Evolutionary conservation across 2,113 vertebrate species (phyloP).

Genomic region (Ornithorhynchus anatinus): DNA sequence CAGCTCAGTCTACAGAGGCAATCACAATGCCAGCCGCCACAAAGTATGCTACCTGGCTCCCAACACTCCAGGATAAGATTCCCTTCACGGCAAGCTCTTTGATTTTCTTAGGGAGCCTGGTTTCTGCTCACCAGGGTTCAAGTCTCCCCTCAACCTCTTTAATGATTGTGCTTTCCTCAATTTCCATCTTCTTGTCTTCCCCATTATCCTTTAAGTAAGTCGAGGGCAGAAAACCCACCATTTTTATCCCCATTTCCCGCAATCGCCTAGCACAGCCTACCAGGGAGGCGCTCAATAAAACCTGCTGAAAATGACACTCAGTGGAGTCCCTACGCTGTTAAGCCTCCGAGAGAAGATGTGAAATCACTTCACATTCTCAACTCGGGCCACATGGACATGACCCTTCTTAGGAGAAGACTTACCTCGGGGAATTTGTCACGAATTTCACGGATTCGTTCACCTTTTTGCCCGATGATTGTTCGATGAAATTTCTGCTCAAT

Average conservation of each 20-base stretch:
- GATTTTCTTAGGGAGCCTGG: no score
- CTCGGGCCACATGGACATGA: fast-evolving
- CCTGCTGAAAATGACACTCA: not conserved
- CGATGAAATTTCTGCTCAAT: constrained; percentile 98
- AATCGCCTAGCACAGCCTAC: not conserved
- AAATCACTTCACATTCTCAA: no score
- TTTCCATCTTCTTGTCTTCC: no score
- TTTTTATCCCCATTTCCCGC: not conserved
- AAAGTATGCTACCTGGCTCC: not conserved
- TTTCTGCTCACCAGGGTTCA: no score
- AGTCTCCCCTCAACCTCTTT: no score
- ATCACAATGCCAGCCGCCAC: not conserved
- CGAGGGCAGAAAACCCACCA: no score
- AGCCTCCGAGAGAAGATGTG: no score
- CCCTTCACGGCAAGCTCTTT: no score
- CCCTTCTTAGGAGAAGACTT: not conserved
- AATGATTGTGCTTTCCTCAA: no score
- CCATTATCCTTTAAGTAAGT: no score
- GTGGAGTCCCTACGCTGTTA: not conserved
- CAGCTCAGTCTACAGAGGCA: not conserved
- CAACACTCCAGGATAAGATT: no score
- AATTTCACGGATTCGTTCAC: constrained; percentile 95
- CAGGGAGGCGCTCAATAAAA: not conserved
- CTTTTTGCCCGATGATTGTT: constrained; percentile 98
- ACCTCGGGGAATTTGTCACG: constrained; percentile 98